A percentile compares a stretch with the other conserved stretches of the same genome.
Conservation (phyloP, 2,888 invertebrate species). For the Drosophila gaucha region DNA sequence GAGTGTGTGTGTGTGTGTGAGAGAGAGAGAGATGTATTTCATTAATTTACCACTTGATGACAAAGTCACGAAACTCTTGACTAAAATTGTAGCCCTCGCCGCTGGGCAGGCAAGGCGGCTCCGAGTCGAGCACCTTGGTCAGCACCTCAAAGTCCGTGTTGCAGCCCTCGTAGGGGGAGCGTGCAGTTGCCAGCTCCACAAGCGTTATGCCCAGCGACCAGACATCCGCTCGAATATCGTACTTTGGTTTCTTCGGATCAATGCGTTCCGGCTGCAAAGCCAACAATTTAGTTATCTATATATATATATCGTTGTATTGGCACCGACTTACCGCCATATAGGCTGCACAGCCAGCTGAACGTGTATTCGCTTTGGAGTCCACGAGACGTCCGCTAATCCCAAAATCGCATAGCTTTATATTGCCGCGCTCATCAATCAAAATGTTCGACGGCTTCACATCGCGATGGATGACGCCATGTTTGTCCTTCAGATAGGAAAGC, state of each 20-base stretch:
- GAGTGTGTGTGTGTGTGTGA: no score
- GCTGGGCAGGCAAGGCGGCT: slow-evolving; percentile 94
- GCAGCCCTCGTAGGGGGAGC: slow-evolving; percentile 97
- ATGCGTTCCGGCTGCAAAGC: slow-evolving; percentile 95
- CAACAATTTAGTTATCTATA: background rate
- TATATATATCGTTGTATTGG: background rate
- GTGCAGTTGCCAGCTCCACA: slow-evolving; percentile 98
- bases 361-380: slow-evolving; percentile 98
- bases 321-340: slow-evolving; percentile 96
- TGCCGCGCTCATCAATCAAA: slow-evolving; percentile 96
- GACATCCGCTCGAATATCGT: slow-evolving; percentile 99
- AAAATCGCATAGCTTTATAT: slow-evolving; percentile 99
- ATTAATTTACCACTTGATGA: slow-evolving; percentile 91
- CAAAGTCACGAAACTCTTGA: slow-evolving; percentile 94
- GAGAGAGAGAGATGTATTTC: background rate
- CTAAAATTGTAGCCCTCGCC: slow-evolving; percentile 88
- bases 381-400: slow-evolving; percentile 99
- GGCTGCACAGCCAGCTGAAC: slow-evolving; percentile 99
- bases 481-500: slow-evolving; percentile 98
- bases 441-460: slow-evolving; percentile 99
- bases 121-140: slow-evolving; percentile 95
- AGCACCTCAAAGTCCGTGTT: slow-evolving; percentile 99
- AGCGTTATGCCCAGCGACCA: slow-evolving; percentile 99
- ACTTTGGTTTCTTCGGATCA: slow-evolving; percentile 96
- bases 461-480: slow-evolving; percentile 98